Evolutionary conservation across 2,113 vertebrate species (phyloP).

Genomic region (Hirundichthys speculiger): DNA sequence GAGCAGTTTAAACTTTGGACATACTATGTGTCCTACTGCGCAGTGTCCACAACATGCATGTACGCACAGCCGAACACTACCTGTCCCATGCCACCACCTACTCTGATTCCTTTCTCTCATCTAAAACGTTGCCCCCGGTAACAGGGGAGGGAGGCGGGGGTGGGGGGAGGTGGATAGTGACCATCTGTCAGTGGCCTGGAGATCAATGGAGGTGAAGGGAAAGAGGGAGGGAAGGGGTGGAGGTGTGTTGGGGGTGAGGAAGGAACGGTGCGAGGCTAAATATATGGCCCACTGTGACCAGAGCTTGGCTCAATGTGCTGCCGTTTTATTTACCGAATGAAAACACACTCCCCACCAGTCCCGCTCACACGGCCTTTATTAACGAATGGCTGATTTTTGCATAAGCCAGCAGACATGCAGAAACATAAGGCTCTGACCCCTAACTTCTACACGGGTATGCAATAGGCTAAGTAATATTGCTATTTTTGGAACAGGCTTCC

Average conservation of each 20-base stretch:
- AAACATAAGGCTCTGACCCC: neutral
- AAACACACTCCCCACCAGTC: constrained; percentile 54
- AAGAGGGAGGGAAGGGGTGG: constrained; percentile 16
- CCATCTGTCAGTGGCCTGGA: constrained; percentile 78
- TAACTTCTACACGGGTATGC: neutral
- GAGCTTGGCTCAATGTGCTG: constrained; percentile 66
- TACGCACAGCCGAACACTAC: constrained; percentile 33
- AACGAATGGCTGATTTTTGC: constrained; percentile 52
- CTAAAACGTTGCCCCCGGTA: constrained; percentile 67
- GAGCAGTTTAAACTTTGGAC: constrained; percentile 17
- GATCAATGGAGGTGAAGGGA: constrained; percentile 72
- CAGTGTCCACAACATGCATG: neutral
- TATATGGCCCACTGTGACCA: constrained; percentile 68
- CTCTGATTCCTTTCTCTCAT: constrained; percentile 52
- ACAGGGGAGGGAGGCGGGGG: constrained; percentile 40
- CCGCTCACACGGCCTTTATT: constrained; percentile 63
- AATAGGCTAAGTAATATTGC: neutral
- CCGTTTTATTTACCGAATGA: constrained; percentile 69
- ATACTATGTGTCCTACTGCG: neutral
- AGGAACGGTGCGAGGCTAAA: constrained; percentile 65
- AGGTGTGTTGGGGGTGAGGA: constrained; percentile 3
- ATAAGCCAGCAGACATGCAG: constrained; percentile 20
- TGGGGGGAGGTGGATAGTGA: constrained; percentile 46
- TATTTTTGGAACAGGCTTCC: neutral
- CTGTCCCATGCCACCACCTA: constrained; percentile 54